Evolutionary conservation across 2,888 invertebrate species (phyloP).

Genomic region (Mimumesa dahlbomi): DNA sequence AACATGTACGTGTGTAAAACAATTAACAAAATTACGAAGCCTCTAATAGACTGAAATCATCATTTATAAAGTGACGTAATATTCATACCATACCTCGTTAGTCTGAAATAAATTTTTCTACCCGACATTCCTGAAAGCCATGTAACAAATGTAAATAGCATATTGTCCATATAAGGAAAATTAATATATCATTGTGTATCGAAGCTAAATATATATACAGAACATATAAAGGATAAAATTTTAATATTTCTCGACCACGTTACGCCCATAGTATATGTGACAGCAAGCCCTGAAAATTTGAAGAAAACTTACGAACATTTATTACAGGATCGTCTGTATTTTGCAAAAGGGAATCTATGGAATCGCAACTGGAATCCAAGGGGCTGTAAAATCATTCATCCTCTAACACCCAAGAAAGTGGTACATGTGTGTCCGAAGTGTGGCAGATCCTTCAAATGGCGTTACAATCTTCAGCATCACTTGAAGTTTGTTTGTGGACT

Average conservation of each 20-base stretch:
- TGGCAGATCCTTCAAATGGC: conserved; percentile 52
- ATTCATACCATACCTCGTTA: conserved; percentile 1
- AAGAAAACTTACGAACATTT: conserved; percentile 14
- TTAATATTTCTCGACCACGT: background rate
- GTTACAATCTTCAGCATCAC: conserved; percentile 56
- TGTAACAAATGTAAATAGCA: conserved; percentile 12
- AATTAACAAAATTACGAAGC: background rate
- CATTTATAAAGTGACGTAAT: background rate
- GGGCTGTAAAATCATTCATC: conserved; percentile 1
- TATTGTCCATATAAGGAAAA: background rate
- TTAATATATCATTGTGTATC: background rate
- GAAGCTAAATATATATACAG: background rate
- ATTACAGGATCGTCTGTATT: conserved; percentile 45
- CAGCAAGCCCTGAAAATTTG: no score
- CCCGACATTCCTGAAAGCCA: background rate
- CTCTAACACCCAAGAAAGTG: conserved; percentile 7
- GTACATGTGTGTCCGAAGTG: conserved; percentile 54
- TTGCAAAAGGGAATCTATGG: conserved; percentile 44
- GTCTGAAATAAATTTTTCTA: conserved; percentile 11
- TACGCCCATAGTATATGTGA: no score
- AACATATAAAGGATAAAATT: background rate
- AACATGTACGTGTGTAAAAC: background rate
- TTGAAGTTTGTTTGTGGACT: conserved; percentile 67
- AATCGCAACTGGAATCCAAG: conserved; percentile 11
- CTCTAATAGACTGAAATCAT: background rate